A percentile compares a stretch with the other conserved stretches of the same genome.
These are phyloP conservation scores for Coptodon rendalli DNA, from an alignment of 2,113 vertebrate genomes.

Conservation along the genomic window DNA sequence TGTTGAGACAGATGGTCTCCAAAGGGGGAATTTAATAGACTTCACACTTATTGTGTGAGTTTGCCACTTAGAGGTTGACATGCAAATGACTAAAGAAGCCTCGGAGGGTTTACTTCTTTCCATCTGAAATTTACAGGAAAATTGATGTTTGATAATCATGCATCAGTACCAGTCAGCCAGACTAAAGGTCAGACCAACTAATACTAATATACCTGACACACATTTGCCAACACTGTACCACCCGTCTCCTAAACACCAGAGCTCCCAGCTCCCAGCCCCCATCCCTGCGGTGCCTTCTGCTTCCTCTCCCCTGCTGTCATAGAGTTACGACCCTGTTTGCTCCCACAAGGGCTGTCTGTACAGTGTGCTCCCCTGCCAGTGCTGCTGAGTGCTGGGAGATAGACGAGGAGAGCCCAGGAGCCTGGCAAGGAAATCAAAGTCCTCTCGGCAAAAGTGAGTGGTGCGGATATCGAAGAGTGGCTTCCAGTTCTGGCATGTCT, in stretches of 20 bases:
- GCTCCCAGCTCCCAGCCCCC: background rate
- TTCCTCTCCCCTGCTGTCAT: background rate
- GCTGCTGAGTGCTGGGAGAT: constrained; percentile 49
- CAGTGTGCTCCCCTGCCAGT: background rate
- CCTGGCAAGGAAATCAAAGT: constrained; percentile 51
- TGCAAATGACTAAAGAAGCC: background rate
- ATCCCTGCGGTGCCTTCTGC: background rate
- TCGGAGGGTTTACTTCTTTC: background rate
- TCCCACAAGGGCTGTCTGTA: background rate
- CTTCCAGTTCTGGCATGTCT: constrained; percentile 33
- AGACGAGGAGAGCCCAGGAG: constrained; percentile 11
- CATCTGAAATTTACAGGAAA: background rate
- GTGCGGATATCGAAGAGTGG: constrained; percentile 23
- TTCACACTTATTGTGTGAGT: background rate
- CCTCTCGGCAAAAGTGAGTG: constrained; percentile 26
- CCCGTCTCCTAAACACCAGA: background rate
- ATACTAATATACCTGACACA: background rate
- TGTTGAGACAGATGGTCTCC: background rate
- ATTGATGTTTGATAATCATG: background rate
- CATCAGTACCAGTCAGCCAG: background rate
- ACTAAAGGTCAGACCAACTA: constrained; percentile 10
- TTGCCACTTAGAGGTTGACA: background rate
- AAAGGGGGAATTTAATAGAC: background rate
- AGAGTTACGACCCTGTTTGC: background rate
- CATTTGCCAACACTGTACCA: background rate